Evolutionary conservation across 2,888 invertebrate species (phyloP).

Genomic region (Cepaea hortensis): DNA sequence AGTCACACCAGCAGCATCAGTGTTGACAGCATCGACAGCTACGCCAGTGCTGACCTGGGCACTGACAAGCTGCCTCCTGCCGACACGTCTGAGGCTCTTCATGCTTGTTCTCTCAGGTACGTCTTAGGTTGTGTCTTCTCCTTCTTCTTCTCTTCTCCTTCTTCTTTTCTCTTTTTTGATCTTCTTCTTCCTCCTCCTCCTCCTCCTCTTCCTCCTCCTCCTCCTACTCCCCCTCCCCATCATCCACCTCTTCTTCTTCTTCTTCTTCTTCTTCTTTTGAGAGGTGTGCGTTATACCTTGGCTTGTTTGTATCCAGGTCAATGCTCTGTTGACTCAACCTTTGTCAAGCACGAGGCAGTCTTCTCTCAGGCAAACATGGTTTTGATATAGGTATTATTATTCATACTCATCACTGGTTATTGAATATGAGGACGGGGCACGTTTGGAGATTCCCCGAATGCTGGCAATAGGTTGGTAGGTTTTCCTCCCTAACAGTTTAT

Average conservation of each 20-base stretch:
- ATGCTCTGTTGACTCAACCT: too few relatives aligned
- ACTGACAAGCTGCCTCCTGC: slow-evolving; percentile 89
- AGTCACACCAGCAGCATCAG: slow-evolving; percentile 73
- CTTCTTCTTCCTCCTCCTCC: background rate
- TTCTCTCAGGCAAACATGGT: too few relatives aligned
- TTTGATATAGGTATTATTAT: too few relatives aligned
- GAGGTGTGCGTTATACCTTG: background rate
- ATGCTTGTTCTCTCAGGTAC: slow-evolving; percentile 81
- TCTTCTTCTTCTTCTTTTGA: background rate
- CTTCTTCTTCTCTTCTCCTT: background rate
- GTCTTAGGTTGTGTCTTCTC: background rate
- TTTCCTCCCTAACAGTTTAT: too few relatives aligned
- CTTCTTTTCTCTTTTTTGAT: too few relatives aligned
- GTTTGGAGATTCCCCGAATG: too few relatives aligned
- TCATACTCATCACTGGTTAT: too few relatives aligned
- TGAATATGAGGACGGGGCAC: too few relatives aligned
- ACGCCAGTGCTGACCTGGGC: slow-evolving; percentile 80
- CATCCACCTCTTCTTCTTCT: background rate
- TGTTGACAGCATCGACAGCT: slow-evolving; percentile 68
- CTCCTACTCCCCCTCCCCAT: background rate
- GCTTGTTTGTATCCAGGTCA: too few relatives aligned
- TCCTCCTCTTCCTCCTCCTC: background rate
- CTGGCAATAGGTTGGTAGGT: too few relatives aligned
- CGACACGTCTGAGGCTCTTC: slow-evolving; percentile 88
- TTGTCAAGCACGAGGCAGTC: too few relatives aligned